Base-by-base conservation (phyloP, 2,797 vertebrate genomes). In the Leptoclinus maculatus region DNA sequence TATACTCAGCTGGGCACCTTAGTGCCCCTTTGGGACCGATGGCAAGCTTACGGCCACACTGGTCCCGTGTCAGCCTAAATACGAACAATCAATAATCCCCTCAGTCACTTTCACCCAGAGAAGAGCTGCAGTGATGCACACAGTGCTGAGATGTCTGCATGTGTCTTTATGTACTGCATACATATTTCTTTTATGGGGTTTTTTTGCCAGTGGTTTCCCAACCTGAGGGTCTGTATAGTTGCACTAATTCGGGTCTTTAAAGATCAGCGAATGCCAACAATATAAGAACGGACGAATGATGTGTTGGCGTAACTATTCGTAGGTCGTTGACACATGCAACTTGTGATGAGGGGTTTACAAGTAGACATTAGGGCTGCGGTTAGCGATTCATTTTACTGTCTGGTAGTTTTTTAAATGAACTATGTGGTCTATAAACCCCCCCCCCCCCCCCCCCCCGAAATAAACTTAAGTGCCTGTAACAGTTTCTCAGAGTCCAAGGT, bases 1-100 rank as follows among this genome's bases (percentile, higher is more conserved):
- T 65, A 3, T 51, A 39, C 74, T 84, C 65, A 58, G 68, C 59
- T 51, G 54, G 74, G 43, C 47, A 81, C 79, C 82, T 74, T 11
- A n/a, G 71, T 73, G 68, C 38, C 83, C 81, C 83, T 89, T 84
- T 85, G 47, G 72, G 59, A 38, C 81, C 78, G 76, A 79, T 39
- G 41, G 81, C 8, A 13, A 68, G 78, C 80, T 88, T 89, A 90
- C 84, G 62, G 79, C 67, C 57, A 10, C 41, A 66, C 75, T 62
- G 39, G 59, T 71, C 39, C 79, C 41, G 74, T 79, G 77, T 85
- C 73, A 66, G 71, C 60, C 76, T 83, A 74, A 88, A 86, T 83
- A 74, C 59, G 71, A 78, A 78, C 83, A 78, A 91, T 91, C 88
- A 78, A 88, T 90, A 91, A 87, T 76, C 72, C 85, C 64, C 62